Conservation (phyloP, 1,140 invertebrate genomes). For the Zaprionus ornatus region DNA sequence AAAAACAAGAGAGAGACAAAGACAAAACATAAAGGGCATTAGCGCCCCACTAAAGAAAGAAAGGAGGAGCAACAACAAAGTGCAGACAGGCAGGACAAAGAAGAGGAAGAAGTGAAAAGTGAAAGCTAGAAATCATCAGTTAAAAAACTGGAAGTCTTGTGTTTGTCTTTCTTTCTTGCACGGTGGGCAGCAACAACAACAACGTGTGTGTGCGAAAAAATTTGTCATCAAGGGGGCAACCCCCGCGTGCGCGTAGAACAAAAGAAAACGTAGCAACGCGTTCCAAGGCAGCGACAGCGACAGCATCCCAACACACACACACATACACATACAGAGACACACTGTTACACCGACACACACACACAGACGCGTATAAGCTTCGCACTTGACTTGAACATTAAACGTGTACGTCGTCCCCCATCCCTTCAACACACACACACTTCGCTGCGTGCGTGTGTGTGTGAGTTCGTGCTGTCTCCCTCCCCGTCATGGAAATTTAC, state of each 20-base stretch:
- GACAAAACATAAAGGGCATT: conserved; percentile 30
- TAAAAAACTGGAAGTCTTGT: conserved; percentile 51
- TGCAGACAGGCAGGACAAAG: conserved; percentile 40
- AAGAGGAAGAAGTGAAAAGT: conserved; percentile 20
- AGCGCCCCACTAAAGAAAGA: conserved; percentile 39
- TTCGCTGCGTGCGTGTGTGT: not conserved
- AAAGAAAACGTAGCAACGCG: conserved; percentile 56
- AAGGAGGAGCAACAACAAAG: conserved; percentile 26
- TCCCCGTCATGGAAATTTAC: conserved; percentile 49
- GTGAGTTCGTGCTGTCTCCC: not conserved
- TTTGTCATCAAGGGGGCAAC: conserved; percentile 66
- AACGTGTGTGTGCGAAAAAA: conserved; percentile 42
- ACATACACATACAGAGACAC: conserved; percentile 38
- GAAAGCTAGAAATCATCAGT: conserved; percentile 32
- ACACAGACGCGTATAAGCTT: conserved; percentile 60
- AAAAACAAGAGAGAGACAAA: conserved; percentile 35
- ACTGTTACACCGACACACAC: not conserved
- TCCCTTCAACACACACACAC: not conserved
- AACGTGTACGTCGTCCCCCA: conserved; percentile 46
- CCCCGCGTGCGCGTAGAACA: conserved; percentile 60
- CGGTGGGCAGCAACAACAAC: conserved; percentile 20
- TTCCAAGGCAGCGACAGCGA: conserved; percentile 32
- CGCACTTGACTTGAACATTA: conserved; percentile 79
- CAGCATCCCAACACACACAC: conserved; percentile 37
- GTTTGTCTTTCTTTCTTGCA: conserved; percentile 38